Conservation (phyloP, 2,113 vertebrate species). For the Podiceps cristatus region DNA sequence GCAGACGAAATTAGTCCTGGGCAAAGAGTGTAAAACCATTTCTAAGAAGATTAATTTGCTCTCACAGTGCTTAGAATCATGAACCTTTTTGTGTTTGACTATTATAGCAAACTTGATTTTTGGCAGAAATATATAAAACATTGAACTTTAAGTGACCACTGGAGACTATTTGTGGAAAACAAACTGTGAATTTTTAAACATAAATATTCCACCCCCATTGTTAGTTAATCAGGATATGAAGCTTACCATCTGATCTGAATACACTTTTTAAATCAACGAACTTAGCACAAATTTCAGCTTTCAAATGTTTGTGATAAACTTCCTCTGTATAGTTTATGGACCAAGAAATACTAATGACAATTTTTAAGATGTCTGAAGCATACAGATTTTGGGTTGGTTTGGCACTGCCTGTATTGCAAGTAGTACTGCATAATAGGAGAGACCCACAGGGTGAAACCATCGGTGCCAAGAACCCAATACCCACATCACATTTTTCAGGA, state of each 20-base stretch:
- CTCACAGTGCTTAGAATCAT: neutral
- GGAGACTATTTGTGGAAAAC: slow-evolving; percentile 12
- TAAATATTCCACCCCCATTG: neutral
- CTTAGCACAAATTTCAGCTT: neutral
- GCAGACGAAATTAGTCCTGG: neutral
- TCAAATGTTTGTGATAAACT: neutral
- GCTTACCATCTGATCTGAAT: neutral
- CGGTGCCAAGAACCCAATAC: neutral
- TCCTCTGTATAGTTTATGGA: neutral
- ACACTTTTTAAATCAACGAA: neutral
- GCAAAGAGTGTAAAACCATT: neutral
- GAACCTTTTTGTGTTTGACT: slow-evolving; percentile 2
- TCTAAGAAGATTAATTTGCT: slow-evolving; percentile 31
- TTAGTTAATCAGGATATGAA: neutral
- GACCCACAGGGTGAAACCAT: neutral
- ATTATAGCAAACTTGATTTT: neutral
- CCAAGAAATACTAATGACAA: neutral
- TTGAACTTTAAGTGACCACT: slow-evolving; percentile 29
- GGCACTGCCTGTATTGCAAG: neutral
- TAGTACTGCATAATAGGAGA: neutral
- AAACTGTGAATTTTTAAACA: neutral
- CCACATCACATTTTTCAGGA: neutral
- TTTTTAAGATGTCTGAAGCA: neutral
- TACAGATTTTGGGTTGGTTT: neutral
- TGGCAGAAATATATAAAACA: slow-evolving; percentile 4